Percentiles rank a stretch among this genome's conserved stretches.
phyloP scores from a whole-genome alignment of 2,113 vertebrate species.

The Coturnix japonica region DNA sequence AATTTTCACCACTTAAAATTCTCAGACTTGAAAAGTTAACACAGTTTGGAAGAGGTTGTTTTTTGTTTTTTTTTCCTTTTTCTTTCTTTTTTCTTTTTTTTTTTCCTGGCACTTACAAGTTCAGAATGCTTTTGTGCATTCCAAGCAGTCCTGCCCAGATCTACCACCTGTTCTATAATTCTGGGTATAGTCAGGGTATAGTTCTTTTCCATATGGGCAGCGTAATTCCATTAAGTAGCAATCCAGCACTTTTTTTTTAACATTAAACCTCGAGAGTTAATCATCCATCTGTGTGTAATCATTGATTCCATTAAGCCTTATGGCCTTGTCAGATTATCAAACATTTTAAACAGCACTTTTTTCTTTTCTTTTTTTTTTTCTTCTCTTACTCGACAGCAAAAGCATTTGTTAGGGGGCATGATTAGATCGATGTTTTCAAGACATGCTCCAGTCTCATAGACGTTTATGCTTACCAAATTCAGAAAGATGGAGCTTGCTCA shows the following conservation, averaged over 20 bases:
- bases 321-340: slow-evolving; percentile 88
- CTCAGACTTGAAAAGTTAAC: slow-evolving; percentile 74
- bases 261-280: slow-evolving; percentile 85
- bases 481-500: not conserved
- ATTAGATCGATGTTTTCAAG: slow-evolving; percentile 68
- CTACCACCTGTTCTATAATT: slow-evolving; percentile 85
- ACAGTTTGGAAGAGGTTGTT: slow-evolving; percentile 70
- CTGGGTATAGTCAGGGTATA: slow-evolving; percentile 84
- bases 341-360: slow-evolving; percentile 80
- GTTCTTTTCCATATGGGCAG: slow-evolving; percentile 87
- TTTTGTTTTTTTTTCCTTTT: slow-evolving; percentile 33
- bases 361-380: slow-evolving; percentile 42
- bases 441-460: slow-evolving; percentile 5
- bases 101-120: slow-evolving; percentile 77
- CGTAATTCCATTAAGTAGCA: slow-evolving; percentile 85
- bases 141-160: slow-evolving; percentile 83
- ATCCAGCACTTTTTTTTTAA: slow-evolving; percentile 80
- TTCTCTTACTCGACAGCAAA: slow-evolving; percentile 72
- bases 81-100: slow-evolving; percentile 44
- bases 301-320: slow-evolving; percentile 88
- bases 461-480: not conserved
- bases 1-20: slow-evolving; percentile 68
- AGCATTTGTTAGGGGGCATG: slow-evolving; percentile 75
- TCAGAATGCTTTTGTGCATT: slow-evolving; percentile 81
- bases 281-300: slow-evolving; percentile 88